phyloP scores from a whole-genome alignment of 2,888 invertebrate species.

The Drosophila yooni region DNA sequence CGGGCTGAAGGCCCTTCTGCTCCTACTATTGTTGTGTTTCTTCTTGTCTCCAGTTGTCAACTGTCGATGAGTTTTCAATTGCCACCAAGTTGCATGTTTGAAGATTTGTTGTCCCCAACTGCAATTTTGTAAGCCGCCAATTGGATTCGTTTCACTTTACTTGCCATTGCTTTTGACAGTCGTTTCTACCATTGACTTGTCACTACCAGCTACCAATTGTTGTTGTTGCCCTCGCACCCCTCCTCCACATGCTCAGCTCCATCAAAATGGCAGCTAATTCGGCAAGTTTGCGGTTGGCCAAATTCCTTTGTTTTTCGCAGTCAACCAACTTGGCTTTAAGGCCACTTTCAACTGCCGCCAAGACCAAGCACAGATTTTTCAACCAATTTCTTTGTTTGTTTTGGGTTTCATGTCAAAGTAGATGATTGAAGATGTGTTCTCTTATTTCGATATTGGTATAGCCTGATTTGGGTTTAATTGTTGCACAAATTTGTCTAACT shows the following conservation, averaged over 20 bases:
- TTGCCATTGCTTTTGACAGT: slow-evolving; percentile 66
- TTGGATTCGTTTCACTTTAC: slow-evolving; percentile 65
- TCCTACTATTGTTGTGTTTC: slow-evolving; percentile 16
- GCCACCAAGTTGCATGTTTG: slow-evolving; percentile 79
- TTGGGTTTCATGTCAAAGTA: slow-evolving; percentile 30
- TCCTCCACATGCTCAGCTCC: not conserved
- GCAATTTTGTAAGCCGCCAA: slow-evolving; percentile 68
- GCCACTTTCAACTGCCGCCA: slow-evolving; percentile 14
- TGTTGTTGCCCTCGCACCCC: not conserved
- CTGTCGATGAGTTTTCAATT: slow-evolving; percentile 80
- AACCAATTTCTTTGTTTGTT: slow-evolving; percentile 9
- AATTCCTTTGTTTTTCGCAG: slow-evolving; percentile 60
- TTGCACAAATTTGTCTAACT: not conserved
- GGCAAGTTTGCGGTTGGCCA: slow-evolving; percentile 51
- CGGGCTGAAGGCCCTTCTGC: not conserved
- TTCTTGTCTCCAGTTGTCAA: slow-evolving; percentile 67
- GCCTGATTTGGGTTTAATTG: not conserved
- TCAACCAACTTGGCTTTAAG: slow-evolving; percentile 33
- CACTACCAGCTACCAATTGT: slow-evolving; percentile 38
- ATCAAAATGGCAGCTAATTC: slow-evolving; percentile 54
- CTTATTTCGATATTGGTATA: not conserved
- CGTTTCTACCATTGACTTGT: slow-evolving; percentile 58
- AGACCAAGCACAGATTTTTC: slow-evolving; percentile 25
- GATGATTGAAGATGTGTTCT: slow-evolving; percentile 27
- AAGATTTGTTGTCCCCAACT: slow-evolving; percentile 60